Base-by-base conservation (phyloP, 2,888 invertebrate species). In the Philereme transversata region DNA sequence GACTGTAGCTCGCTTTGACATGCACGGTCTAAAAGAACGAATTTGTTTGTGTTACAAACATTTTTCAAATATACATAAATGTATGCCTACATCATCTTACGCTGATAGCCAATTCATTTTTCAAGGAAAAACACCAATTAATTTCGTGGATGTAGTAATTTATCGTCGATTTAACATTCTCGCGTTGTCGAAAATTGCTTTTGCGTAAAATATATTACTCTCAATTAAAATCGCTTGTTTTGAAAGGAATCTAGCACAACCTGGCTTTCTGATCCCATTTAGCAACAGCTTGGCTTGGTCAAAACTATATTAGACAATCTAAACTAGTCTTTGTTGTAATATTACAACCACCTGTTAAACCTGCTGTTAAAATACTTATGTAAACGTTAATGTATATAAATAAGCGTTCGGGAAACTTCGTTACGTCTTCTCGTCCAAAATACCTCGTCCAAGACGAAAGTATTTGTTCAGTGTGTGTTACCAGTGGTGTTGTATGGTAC, bases 171-270 rank as follows among this genome's bases (percentile, higher is more conserved):
- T 71, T 65, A 65, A 67, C 67, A 70, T 71, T 69, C 60, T 57
- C 54, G 61, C 51, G 57, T 45, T 66, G 66, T 64, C 60, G 60
- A 62, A 68, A 66, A 53, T 51, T 60, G 62, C 45, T 63, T 62
- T 63, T 51, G 55, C 52, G 51, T 60, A 48, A 70, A 74, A 79
- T 74, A 69, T 71, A 77, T 75, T 70, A 67, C 74, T 65, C 52
- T 63, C 64, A 73, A 73, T 74, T 66, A 73, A 68, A 74, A 75
- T 75, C 72, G 68, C 58, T 55, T 11, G 51, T 64, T 68, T 50
- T 35, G 38, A 43, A 57, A 38, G 50, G 57, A 38, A 56, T 53
- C 46, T 46, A 36, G 51, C 47, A 49, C 33, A 6, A 10, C 46
- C 45, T 45, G 11, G 40, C 48, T 54, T 51, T 47, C 36, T 48